Evolutionary conservation across 2,888 invertebrate species (phyloP).

Genomic region (Mesochorus sp.): DNA sequence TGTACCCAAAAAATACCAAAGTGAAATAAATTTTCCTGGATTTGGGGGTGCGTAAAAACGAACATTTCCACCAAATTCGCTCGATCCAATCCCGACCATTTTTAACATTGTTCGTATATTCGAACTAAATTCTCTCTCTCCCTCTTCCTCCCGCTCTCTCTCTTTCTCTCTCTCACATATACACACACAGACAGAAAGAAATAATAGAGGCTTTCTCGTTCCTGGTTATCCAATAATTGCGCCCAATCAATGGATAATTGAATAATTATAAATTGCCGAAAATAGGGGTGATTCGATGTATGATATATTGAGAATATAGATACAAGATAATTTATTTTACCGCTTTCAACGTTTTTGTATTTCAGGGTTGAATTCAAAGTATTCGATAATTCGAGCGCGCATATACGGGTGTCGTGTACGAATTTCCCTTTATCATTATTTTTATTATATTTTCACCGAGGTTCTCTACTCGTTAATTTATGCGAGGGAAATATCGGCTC

Average conservation of each 20-base stretch:
- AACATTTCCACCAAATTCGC: conserved; percentile 54
- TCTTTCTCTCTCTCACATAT: too few species aligned
- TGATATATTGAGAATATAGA: neutral
- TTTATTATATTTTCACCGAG: neutral
- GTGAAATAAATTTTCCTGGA: conserved; percentile 34
- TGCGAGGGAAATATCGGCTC: neutral
- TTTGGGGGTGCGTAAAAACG: conserved; percentile 6
- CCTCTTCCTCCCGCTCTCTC: too few species aligned
- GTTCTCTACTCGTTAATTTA: neutral
- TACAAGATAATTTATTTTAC: neutral
- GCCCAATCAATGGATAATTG: conserved; percentile 52
- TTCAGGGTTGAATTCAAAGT: neutral
- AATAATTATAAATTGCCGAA: conserved; percentile 44
- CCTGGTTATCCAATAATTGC: conserved; percentile 37
- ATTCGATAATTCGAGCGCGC: neutral
- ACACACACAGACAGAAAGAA: conserved; percentile 26
- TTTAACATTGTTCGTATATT: too few species aligned
- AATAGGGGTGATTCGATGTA: conserved; percentile 8
- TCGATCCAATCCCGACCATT: too few species aligned
- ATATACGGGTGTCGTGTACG: neutral
- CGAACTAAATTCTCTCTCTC: too few species aligned
- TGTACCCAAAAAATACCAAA: conserved; percentile 21
- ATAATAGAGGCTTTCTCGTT: conserved; percentile 36
- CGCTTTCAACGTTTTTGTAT: neutral
- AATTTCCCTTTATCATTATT: neutral